phyloP scores from a whole-genome alignment of 2,797 vertebrate genomes.

The Aplochiton taeniatus region DNA sequence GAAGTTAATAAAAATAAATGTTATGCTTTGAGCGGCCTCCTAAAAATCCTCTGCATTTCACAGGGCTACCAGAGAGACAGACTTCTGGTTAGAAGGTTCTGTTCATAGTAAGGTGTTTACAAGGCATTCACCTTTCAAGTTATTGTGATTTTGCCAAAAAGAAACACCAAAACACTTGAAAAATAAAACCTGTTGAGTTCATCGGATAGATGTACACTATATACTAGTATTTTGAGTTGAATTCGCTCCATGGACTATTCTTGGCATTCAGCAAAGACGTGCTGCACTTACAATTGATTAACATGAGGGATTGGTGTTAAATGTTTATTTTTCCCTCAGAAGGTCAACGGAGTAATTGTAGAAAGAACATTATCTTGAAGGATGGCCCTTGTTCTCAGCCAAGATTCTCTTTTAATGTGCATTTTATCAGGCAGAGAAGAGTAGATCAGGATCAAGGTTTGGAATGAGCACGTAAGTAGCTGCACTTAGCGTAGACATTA shows the following conservation, averaged over 20 bases:
- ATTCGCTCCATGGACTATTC: constrained; percentile 66
- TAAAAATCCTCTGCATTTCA: no score
- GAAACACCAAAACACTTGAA: no score
- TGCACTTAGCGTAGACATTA: background rate
- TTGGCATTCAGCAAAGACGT: constrained; percentile 54
- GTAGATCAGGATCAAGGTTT: background rate
- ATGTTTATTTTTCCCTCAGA: constrained; percentile 35
- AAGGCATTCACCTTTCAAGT: no score
- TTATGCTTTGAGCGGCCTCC: no score
- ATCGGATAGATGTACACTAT: no score
- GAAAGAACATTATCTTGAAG: constrained; percentile 54
- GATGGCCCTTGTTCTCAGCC: constrained; percentile 35
- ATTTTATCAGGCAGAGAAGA: background rate
- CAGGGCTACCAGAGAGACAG: no score
- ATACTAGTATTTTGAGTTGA: constrained; percentile 44
- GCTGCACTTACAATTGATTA: constrained; percentile 51
- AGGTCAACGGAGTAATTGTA: constrained; percentile 61
- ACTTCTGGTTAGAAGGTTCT: no score
- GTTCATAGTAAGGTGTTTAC: no score
- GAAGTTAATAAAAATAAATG: no score
- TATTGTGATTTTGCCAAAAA: no score
- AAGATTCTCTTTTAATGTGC: constrained; percentile 45
- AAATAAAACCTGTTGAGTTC: no score
- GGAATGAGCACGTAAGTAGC: background rate
- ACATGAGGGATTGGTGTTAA: constrained; percentile 53